Base-by-base conservation (phyloP, 2,888 invertebrate genomes). In the Nesidiocoris tenuis region DNA sequence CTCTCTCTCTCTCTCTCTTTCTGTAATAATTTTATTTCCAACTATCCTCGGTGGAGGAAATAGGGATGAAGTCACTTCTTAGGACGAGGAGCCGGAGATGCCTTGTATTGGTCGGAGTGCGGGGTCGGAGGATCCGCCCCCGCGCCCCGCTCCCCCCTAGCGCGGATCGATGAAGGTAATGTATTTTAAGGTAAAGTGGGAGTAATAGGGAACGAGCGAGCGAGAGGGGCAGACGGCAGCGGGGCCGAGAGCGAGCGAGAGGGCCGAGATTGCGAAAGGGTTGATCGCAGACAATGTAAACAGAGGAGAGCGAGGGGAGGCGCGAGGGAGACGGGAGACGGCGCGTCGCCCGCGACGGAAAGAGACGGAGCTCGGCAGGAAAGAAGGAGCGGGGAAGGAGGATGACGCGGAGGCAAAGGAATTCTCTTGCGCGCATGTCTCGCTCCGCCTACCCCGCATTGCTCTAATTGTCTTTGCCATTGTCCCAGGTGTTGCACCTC, bases 101-200 rank as follows among this genome's bases (percentile, higher is more conserved):
- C 19, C 1, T 23, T 63, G 63, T 16, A 63, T 16, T 23, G 23
- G 63, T 21, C 23, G 59, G 19, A 12, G 18, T 59, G 59, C 7
- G 5, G 18, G n/a, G n/a, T n/a, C n/a, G 39, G 39, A 39, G 39
- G 39, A 39, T 12, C 54, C 19, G 19, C 63, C 63, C 63, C 63
- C 18, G 16, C 63, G 18, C 63, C 63, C 23, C 3, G 3, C 59
- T 19, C 16, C 22, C 16, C n/a, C 22, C 17, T 3, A 23, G 18
- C 55, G 5, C 23, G 59, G 72, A 72, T 72, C 72, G 63, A 72
- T 72, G 64, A 55, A 64, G 63, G 64, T 72, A 72, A 72, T 72
- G 72, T 72, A 72, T 72, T 72, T 72, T 17, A 72, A 72, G 72
- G 72, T 72, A 59, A 68, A 68, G 71, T 71, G 71, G 67, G 61